Evolutionary conservation across 2,113 vertebrate genomes (phyloP), one percentile per base, ranked within the genome.

Genomic region (Phrynocephalus versicolor): DNA sequence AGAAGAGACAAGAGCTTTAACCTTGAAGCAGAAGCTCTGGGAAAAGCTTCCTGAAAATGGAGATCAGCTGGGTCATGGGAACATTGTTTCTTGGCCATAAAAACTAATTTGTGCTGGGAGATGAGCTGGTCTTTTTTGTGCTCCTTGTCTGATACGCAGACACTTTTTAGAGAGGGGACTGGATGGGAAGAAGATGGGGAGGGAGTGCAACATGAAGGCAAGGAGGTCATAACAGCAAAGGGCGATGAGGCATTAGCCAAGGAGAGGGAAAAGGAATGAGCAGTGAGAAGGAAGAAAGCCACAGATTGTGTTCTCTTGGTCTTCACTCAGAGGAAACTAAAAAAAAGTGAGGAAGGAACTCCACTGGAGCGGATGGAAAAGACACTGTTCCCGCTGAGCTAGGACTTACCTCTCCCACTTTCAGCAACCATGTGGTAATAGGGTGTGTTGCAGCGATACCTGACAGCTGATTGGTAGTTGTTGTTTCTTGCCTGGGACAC

Each of bases 371-470:
- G 0, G 0, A 2, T 2, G 12, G 67, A 41, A 9, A 71, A 70
- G 30, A 3, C 14, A 1, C 3, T 39, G 41, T n/a, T 39, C 45
- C 18, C 85, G 87, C 69, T 84, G 85, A 19, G 37, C 1, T 12
- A 37, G 1, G 82, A 91, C 93, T 93, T 79, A 84, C 91, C 94
- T 3, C 84, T 91, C 0, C 93, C 89, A 0, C 4, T 55, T 37
- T 85, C 84, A 0, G 87, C 94, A 78, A 94, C 86, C 9, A 97
- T 95, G 79, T 90, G 92, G 30, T 97, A 97, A 86, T 95, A 97
- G 0, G 96, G 96, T 69, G 93, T 89, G 0, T 88, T 89, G 90
- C 97, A 97, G 1, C 0, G 64, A 84, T 97, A 97, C 0, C 80
- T 87, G 89, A 97, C 89, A 0, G 23, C 51, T 14, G 97, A 93